Evolutionary conservation across 2,113 vertebrate genomes (phyloP).

Genomic region (Beaufortia kweichowensis): DNA sequence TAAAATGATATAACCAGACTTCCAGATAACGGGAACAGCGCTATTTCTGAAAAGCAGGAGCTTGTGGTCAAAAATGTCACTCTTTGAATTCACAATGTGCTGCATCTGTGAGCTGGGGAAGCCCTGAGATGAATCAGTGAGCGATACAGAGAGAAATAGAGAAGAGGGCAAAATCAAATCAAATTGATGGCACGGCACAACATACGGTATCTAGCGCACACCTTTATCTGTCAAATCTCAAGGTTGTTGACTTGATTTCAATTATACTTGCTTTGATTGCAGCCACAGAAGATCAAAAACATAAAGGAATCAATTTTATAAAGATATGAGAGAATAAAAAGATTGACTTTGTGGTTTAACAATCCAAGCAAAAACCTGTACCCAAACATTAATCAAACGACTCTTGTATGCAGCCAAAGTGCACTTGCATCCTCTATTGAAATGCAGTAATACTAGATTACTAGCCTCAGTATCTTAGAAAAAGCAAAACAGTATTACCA

Average conservation of each 20-base stretch:
- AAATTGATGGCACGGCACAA: constrained; percentile 31
- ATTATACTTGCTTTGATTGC: constrained; percentile 39
- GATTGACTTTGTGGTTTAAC: not conserved
- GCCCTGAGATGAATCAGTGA: constrained; percentile 21
- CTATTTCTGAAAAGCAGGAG: constrained; percentile 27
- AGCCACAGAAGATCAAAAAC: not conserved
- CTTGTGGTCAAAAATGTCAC: constrained; percentile 17
- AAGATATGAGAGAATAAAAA: not conserved
- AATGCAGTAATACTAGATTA: not conserved
- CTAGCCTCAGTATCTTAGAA: not conserved
- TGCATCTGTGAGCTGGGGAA: not conserved
- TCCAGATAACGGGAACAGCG: not conserved
- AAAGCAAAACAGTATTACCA: not conserved
- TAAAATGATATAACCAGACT: not conserved
- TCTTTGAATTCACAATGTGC: constrained; percentile 26
- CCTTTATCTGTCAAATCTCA: constrained; percentile 33
- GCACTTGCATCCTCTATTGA: not conserved
- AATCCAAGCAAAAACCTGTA: not conserved
- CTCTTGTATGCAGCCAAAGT: not conserved
- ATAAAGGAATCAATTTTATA: not conserved
- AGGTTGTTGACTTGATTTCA: constrained; percentile 16
- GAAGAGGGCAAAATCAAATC: constrained; percentile 37
- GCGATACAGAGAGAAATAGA: not conserved
- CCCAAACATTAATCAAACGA: not conserved
- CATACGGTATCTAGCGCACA: constrained; percentile 17